Evolutionary conservation across 2,888 invertebrate genomes (phyloP).

Genomic region (Lumbricus terrestris): DNA sequence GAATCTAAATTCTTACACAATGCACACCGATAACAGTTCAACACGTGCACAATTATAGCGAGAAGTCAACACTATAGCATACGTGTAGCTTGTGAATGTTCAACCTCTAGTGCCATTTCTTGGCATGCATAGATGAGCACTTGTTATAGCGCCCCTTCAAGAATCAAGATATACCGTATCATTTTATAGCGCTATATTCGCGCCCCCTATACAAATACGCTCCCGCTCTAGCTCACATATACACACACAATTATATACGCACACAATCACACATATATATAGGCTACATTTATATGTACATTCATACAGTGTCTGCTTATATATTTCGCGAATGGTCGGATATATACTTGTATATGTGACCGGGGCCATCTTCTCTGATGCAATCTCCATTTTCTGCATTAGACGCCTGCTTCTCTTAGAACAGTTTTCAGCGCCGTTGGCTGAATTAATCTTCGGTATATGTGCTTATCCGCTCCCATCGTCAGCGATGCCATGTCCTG

Average conservation of each 20-base stretch:
- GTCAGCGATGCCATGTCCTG: background rate
- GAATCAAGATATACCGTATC: too few relatives aligned
- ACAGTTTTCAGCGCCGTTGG: background rate
- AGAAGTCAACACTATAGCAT: too few relatives aligned
- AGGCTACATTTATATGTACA: background rate
- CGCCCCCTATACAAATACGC: background rate
- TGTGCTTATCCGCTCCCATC: too few relatives aligned
- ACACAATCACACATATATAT: background rate
- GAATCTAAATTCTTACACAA: background rate
- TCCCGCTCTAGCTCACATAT: too few relatives aligned
- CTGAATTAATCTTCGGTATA: background rate
- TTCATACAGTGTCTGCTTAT: too few relatives aligned
- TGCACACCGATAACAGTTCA: background rate
- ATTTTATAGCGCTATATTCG: too few relatives aligned
- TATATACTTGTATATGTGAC: background rate
- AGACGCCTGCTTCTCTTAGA: background rate
- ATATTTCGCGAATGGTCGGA: background rate
- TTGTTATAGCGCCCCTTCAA: too few relatives aligned
- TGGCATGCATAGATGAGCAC: too few relatives aligned
- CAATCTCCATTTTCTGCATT: constrained; percentile 3
- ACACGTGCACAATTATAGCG: background rate
- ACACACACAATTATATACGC: too few relatives aligned
- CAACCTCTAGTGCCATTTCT: background rate
- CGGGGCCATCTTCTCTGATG: background rate
- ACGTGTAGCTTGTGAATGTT: background rate